Base-by-base conservation (phyloP, 2,113 vertebrate species). In the Sterna hirundo region DNA sequence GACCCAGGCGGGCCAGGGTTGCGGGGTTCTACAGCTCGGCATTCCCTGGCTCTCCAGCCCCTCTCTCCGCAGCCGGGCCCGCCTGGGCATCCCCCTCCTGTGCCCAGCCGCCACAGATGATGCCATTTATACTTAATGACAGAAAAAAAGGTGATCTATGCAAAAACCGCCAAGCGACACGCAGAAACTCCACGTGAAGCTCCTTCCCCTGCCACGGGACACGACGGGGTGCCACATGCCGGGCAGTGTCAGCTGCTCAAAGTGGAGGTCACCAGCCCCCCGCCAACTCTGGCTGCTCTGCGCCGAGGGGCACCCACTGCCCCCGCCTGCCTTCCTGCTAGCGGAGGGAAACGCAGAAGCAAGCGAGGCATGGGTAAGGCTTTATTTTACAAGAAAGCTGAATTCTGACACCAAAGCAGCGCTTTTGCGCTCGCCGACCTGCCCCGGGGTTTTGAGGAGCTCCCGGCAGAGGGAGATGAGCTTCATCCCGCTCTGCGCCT, bases 261-360 rank as follows among this genome's bases (percentile, higher is more conserved):
- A 3, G 26, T 1, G 4, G 52, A 49, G 25, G 60, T 30, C 40
- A 49, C 12, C 52, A 52, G 44, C 29, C 3, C 11, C 51, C 14
- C 2, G 3, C 27, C 1, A 1, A 69, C 26, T 25, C 36, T 0
- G 0, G 13, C 20, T 52, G 57, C 26, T 42, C 61, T n/a, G 11
- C 1, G 5, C 42, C 3, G 3, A 80, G 64, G 30, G 52, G 29
- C 22, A 74, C 36, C 36, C 82, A 19, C 36, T 36, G 34, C 30
- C 46, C 34, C 18, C 8, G 20, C 23, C 46, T 62, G 60, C 83
- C 57, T 16, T 79, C 13, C 61, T 58, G 69, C 46, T 30, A 40
- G 17, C 44, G 32, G 22, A 88, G 52, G 44, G 49, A 72, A 83
- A 79, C 4, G 6, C 23, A 46, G 64, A 25, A 29, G 52, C 66